These are phyloP conservation scores for Phoxinus phoxinus DNA, from an alignment of 2,113 vertebrate species.

Conservation along the genomic window DNA sequence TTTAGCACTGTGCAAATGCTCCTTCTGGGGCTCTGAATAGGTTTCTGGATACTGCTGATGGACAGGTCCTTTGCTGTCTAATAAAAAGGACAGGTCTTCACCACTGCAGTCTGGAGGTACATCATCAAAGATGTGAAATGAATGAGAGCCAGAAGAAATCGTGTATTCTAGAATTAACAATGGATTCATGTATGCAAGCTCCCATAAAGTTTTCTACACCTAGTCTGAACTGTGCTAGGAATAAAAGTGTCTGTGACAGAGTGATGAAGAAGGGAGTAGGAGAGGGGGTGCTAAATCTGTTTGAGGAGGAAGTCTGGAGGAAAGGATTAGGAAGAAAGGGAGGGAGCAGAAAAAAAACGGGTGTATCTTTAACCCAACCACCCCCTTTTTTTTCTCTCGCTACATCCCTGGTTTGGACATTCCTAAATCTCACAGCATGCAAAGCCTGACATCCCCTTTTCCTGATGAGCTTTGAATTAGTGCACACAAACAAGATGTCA, in stretches of 20 bases:
- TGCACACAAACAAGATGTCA: slow-evolving; percentile 62
- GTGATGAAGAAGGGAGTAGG: slow-evolving; percentile 69
- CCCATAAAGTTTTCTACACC: slow-evolving; percentile 31
- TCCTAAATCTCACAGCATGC: slow-evolving; percentile 50
- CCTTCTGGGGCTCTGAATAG: slow-evolving; percentile 68
- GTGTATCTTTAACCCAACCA: slow-evolving; percentile 73
- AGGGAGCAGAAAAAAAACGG: slow-evolving; percentile 55
- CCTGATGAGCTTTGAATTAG: slow-evolving; percentile 56
- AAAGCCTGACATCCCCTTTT: slow-evolving; percentile 55
- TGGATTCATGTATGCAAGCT: slow-evolving; percentile 38
- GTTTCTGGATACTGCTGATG: slow-evolving; percentile 70
- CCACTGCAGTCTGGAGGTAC: slow-evolving; percentile 77
- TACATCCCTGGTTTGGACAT: slow-evolving; percentile 57
- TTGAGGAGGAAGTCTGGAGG: slow-evolving; percentile 82
- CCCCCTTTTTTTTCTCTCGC: slow-evolving; percentile 61
- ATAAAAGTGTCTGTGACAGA: slow-evolving; percentile 69
- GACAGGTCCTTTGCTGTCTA: slow-evolving; percentile 73
- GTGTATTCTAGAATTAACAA: slow-evolving; percentile 30
- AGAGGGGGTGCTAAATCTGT: slow-evolving; percentile 73
- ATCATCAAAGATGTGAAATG: slow-evolving; percentile 58
- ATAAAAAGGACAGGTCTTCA: slow-evolving; percentile 83
- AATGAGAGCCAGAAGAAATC: slow-evolving; percentile 32
- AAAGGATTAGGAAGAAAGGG: slow-evolving; percentile 79
- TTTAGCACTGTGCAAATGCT: slow-evolving; percentile 65
- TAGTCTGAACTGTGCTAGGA: slow-evolving; percentile 57